phyloP scores from a whole-genome alignment of 2,797 vertebrate genomes.

The Pygocentrus nattereri region DNA sequence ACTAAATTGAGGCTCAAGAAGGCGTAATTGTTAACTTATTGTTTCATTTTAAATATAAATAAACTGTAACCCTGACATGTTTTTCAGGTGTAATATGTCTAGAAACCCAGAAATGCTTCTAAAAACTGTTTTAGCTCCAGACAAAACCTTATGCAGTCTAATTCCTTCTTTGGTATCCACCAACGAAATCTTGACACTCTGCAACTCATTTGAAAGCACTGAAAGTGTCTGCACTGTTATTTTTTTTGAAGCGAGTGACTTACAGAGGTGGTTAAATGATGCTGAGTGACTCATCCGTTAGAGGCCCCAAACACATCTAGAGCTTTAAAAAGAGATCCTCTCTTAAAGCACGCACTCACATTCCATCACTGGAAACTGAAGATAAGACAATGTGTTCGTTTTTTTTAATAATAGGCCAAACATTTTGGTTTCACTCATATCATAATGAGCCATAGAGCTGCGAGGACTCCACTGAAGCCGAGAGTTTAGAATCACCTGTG shows the following conservation, averaged over 20 bases:
- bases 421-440: not conserved
- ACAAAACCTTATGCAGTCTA: too few relatives aligned
- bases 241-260: not conserved
- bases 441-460: not conserved
- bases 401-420: too few relatives aligned
- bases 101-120: too few relatives aligned
- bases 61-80: too few relatives aligned
- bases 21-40: too few relatives aligned
- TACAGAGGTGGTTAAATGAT: not conserved
- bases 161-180: too few relatives aligned
- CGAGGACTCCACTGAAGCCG: not conserved
- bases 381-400: not conserved
- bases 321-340: conserved; percentile 11
- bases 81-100: too few relatives aligned
- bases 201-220: not conserved
- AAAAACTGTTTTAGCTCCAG: too few relatives aligned
- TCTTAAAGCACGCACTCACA: not conserved
- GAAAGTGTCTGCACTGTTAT: not conserved
- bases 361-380: not conserved
- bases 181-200: too few relatives aligned
- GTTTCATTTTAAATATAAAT: too few relatives aligned
- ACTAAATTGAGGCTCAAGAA: too few relatives aligned
- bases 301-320: conserved; percentile 3
- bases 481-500: not conserved
- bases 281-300: not conserved